phyloP scores from a whole-genome alignment of 2,888 invertebrate genomes.

The Sminthurinus aureus region DNA sequence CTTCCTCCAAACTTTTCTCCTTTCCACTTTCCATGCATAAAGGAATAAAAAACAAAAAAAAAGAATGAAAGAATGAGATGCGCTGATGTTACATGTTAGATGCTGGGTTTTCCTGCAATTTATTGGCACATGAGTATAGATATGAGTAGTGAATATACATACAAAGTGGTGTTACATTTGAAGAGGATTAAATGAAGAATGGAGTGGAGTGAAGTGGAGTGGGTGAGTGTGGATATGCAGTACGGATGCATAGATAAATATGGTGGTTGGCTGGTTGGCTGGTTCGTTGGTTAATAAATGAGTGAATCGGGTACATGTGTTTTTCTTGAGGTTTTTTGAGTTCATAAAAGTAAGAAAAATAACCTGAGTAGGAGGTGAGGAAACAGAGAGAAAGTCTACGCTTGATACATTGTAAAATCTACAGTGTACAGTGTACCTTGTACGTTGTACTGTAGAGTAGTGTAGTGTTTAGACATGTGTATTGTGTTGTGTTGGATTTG shows the following conservation, averaged over 20 bases:
- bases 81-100: not conserved
- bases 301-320: not conserved
- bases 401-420: too few relatives aligned
- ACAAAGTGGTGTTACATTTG: not conserved
- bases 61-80: not conserved
- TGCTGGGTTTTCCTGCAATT: not conserved
- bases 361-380: not conserved
- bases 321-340: not conserved
- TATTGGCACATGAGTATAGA: not conserved
- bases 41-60: not conserved
- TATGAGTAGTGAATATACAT: not conserved
- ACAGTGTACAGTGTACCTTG: too few relatives aligned
- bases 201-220: not conserved
- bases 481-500: too few relatives aligned
- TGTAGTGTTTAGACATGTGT: too few relatives aligned
- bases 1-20: not conserved
- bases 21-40: not conserved
- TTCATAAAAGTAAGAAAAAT: not conserved
- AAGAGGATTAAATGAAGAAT: not conserved
- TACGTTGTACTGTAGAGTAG: too few relatives aligned
- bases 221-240: not conserved
- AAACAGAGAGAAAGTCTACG: not conserved
- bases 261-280: not conserved
- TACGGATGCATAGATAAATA: not conserved
- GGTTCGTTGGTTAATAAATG: not conserved